Evolutionary conservation across 2,113 vertebrate species (phyloP).

Genomic region (Lanius ludovicianus): DNA sequence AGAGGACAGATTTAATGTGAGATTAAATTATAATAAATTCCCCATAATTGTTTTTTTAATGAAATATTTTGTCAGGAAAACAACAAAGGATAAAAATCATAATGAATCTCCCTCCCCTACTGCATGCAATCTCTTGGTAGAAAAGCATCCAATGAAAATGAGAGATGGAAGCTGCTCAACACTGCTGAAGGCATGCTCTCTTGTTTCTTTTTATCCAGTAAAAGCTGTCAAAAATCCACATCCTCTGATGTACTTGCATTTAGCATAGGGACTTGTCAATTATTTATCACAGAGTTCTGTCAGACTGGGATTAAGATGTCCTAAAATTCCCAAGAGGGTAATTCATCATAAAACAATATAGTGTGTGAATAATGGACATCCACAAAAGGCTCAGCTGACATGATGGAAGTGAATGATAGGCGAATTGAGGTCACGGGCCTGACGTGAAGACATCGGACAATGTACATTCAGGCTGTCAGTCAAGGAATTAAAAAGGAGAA

Average conservation of each 20-base stretch:
- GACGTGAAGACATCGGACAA: slow-evolving; percentile 52
- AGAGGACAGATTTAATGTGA: background rate
- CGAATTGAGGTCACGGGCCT: slow-evolving; percentile 56
- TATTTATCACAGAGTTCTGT: slow-evolving; percentile 74
- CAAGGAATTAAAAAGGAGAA: slow-evolving; percentile 40
- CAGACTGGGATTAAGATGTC: slow-evolving; percentile 77
- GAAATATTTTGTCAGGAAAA: slow-evolving; percentile 14
- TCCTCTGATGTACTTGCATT: slow-evolving; percentile 63
- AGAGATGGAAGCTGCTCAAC: background rate
- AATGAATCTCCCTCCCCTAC: background rate
- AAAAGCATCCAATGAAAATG: slow-evolving; percentile 15
- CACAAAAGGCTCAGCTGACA: slow-evolving; percentile 68
- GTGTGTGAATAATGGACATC: slow-evolving; percentile 57
- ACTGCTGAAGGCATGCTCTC: background rate
- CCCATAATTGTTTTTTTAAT: background rate
- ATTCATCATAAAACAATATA: slow-evolving; percentile 77
- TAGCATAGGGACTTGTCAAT: slow-evolving; percentile 58
- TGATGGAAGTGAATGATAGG: slow-evolving; percentile 63
- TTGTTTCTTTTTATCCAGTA: slow-evolving; percentile 28
- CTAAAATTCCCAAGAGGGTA: slow-evolving; percentile 68
- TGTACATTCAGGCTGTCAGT: slow-evolving; percentile 61
- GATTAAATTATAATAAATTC: slow-evolving; percentile 15
- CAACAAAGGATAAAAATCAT: slow-evolving; percentile 4
- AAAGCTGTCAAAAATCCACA: slow-evolving; percentile 72
- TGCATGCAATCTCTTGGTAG: background rate